Evolutionary conservation across 2,888 invertebrate genomes (phyloP).

Genomic region (Tenthredo livida): DNA sequence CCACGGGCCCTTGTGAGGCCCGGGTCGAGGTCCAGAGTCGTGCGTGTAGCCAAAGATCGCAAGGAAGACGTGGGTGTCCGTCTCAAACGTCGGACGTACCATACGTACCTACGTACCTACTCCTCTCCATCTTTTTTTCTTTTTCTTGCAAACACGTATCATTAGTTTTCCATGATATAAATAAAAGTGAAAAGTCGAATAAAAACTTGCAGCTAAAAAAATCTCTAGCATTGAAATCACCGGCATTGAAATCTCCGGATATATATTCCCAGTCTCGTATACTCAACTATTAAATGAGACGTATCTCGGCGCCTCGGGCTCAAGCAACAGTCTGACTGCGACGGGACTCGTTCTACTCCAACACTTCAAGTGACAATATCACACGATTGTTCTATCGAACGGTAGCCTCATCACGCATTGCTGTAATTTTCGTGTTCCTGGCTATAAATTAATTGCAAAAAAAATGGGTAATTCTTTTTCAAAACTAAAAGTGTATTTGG

Average conservation of each 20-base stretch:
- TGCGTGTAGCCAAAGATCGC: slow-evolving; percentile 39
- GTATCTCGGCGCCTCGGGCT: not conserved
- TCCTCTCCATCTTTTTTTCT: slow-evolving; percentile 22
- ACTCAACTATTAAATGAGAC: not conserved
- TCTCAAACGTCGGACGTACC: slow-evolving; percentile 22
- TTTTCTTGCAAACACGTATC: not conserved
- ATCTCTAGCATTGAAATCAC: not conserved
- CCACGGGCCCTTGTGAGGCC: not conserved
- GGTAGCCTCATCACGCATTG: not conserved
- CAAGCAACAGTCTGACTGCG: slow-evolving; percentile 22
- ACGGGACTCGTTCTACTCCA: slow-evolving; percentile 6
- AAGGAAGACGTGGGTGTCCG: slow-evolving; percentile 41
- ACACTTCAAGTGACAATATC: not conserved
- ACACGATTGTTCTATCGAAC: not conserved
- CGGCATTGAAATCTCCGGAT: slow-evolving; percentile 10
- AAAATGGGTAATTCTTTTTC: not conserved
- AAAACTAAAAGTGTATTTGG: not conserved
- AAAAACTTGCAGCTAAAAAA: slow-evolving; percentile 14
- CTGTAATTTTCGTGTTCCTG: not conserved
- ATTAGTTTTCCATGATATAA: not conserved
- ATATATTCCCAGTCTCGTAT: not conserved
- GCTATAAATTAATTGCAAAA: not conserved
- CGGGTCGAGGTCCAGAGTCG: slow-evolving; percentile 13
- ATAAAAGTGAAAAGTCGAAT: not conserved
- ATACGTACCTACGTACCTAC: not conserved